Base-by-base conservation (phyloP, 2,113 vertebrate genomes). In the Oreocharis arfaki region DNA sequence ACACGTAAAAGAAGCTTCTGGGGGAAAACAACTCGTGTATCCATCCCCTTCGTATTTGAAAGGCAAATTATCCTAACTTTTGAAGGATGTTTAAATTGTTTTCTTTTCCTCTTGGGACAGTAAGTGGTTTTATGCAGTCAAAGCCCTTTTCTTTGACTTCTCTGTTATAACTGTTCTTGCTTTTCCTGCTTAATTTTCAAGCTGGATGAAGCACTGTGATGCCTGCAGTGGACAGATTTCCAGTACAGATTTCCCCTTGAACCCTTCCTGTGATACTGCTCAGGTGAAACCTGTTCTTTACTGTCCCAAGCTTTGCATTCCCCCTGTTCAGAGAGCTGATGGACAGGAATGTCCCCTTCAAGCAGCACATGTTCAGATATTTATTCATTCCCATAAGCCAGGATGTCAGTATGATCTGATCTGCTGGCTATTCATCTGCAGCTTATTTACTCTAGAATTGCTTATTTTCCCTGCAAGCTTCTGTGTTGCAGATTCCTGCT, bases 381-480 rank as follows among this genome's bases (percentile, higher is more conserved):
- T 91, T 94, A 64, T 47, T 57, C 44, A 33, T 68, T 89, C 85
- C 91, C 83, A 87, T 26, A 90, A 84, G 59, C 16, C 10, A 74
- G 60, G 47, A 78, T 75, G 49, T 67, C 64, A 35, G 63, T 24
- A 33, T 20, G 68, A 81, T 60, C 67, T 7, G 3, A 83, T 44
- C 4, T 81, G n/a, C 35, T 47, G 37, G 55, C 57, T 77, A 21
- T 11, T 77, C 75, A 59, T 68, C 76, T 87, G 52, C 37, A 70
- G 56, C 33, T 96, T 92, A 81, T 96, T 96, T 94, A 78, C 28
- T 81, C 88, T 92, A 37, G n/a, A 78, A 42, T 1, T 70, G 90
- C 64, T 93, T 95, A 22, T 95, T 95, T 95, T 90, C 84, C 68
- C 35, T 68, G 76, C 61, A 75, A 84, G 90, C 49, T 84, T 30